Evolutionary conservation across 2,888 invertebrate species (phyloP), one percentile per base, ranked within the genome.

Genomic region (Limnephilus lunatus): DNA sequence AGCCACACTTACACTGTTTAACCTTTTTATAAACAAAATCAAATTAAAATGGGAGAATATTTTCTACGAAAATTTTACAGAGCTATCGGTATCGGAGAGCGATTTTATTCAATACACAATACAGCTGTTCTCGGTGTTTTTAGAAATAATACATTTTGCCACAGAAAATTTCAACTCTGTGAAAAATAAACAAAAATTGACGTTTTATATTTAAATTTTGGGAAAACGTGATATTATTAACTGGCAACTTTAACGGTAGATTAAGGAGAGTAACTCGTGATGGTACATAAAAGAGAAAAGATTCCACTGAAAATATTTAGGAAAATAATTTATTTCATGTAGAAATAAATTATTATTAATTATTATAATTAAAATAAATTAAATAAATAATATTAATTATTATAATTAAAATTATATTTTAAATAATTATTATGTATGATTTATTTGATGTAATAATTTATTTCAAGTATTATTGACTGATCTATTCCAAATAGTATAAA

Each of bases 61-160:
- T 83, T 35, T 35, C 83, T 35, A 2, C 19, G 39, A 83, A 19
- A 83, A 19, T 19, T 83, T 25, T 14, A 83, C 32, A 83, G 9
- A 19, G 83, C 25, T 83, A 83, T 83, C 39, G 25, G 39, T 83
- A 35, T 83, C 39, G 11, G n/a, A 35, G 2, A 83, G 19, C 7
- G 25, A 32, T 35, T 35, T 32, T 32, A 83, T 15, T 35, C 35
- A 83, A 83, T 39, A 83, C 83, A 83, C 35, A 83, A 83, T n/a
- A 83, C 83, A 83, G 83, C 83, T 83, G 83, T 83, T 83, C 25
- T 25, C 15, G 0, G 39, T 32, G 83, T 83, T 83, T 83, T 39
- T 39, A 83, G 32, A 83, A 39, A 83, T n/a, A 83, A 83, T 83
- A 32, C 25, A 83, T 32, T 68, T 68, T 68, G 68, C 68, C 68